Evolutionary conservation across 2,113 vertebrate species (phyloP).

Genomic region (Phycodurus eques): DNA sequence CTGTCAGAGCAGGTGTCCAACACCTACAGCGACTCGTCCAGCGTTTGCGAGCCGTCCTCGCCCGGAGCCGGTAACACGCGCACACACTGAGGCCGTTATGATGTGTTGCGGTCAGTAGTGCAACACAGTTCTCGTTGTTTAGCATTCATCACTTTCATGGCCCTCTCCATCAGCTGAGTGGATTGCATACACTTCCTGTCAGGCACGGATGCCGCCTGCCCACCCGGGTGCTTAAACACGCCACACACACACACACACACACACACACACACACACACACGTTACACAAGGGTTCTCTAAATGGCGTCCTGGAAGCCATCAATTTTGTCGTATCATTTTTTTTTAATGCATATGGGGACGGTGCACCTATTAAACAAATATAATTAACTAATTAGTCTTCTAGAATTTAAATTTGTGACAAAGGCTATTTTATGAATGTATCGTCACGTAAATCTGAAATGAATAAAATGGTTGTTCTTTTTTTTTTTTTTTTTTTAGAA

Average conservation of each 20-base stretch:
- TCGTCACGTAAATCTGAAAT: no score
- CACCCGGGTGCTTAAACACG: conserved; percentile 33
- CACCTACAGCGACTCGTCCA: conserved; percentile 90
- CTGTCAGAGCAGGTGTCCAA: conserved; percentile 91
- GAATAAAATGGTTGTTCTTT: no score
- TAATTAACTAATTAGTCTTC: no score
- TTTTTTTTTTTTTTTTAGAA: no score
- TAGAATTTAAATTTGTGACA: no score
- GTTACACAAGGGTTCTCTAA: no score
- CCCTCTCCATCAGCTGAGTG: conserved; percentile 51
- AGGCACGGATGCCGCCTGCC: conserved; percentile 20
- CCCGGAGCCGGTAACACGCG: conserved; percentile 82
- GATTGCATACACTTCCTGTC: conserved; percentile 34
- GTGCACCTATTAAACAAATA: background rate
- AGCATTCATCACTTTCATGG: conserved; percentile 60
- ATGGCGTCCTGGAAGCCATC: no score
- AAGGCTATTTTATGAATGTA: no score
- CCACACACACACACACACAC: background rate
- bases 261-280: background rate
- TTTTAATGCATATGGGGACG: background rate
- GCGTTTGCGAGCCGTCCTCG: conserved; percentile 90
- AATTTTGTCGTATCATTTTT: no score
- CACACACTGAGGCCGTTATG: conserved; percentile 4
- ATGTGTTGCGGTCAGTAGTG: conserved; percentile 22
- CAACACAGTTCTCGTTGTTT: conserved; percentile 37